Evolutionary conservation across 2,113 vertebrate genomes (phyloP).

Genomic region (Dryoscopus gambensis): DNA sequence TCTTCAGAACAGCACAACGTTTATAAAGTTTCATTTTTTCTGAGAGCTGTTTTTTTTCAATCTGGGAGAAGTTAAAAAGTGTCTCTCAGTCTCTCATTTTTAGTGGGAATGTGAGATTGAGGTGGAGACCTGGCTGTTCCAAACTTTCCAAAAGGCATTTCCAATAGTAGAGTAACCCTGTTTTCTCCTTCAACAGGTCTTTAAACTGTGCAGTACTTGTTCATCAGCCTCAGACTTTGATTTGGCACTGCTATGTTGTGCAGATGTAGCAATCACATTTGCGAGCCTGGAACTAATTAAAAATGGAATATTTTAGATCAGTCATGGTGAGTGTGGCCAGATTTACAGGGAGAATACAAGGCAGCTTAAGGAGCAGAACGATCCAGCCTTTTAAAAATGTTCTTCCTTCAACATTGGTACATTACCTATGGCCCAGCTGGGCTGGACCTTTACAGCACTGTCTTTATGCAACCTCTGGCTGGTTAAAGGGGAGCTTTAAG

Average conservation of each 20-base stretch:
- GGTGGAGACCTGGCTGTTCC: not conserved
- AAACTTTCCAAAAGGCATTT: conserved; percentile 31
- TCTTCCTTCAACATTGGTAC: conserved; percentile 17
- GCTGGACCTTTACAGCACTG: not conserved
- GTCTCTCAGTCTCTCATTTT: not conserved
- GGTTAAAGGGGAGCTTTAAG: not conserved
- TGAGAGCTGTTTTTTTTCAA: not conserved
- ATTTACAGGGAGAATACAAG: conserved; percentile 66
- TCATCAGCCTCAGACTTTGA: conserved; percentile 73
- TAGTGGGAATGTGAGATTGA: not conserved
- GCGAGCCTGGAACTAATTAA: conserved; percentile 78
- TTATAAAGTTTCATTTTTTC: not conserved
- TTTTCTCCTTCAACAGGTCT: conserved; percentile 68
- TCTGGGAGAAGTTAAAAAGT: not conserved
- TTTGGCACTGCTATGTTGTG: conserved; percentile 65
- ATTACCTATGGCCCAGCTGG: conserved; percentile 25
- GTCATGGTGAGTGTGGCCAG: conserved; percentile 69
- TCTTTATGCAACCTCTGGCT: not conserved
- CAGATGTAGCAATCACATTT: conserved; percentile 72
- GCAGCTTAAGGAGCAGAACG: conserved; percentile 44
- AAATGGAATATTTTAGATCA: conserved; percentile 79
- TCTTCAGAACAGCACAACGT: not conserved
- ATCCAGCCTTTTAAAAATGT: conserved; percentile 52
- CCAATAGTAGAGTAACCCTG: conserved; percentile 41
- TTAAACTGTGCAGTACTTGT: conserved; percentile 53